A percentile compares a stretch with the other conserved stretches of the same genome.
These are phyloP conservation scores for Rutilus rutilus DNA, from an alignment of 2,113 vertebrate species.

Conservation along the genomic window DNA sequence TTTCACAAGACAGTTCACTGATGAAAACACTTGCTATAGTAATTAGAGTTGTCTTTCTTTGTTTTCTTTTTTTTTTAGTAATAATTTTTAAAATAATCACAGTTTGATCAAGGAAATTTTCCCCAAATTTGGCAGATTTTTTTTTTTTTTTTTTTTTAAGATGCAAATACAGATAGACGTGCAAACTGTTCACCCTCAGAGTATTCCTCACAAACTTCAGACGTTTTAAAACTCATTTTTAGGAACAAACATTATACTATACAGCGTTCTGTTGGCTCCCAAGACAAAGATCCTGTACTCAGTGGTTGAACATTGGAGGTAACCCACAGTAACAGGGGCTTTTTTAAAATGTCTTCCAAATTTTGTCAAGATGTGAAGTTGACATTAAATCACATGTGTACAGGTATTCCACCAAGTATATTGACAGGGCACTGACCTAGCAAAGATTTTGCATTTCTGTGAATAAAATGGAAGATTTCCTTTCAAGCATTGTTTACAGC, in stretches of 20 bases:
- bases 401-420: slow-evolving; percentile 38
- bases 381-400: slow-evolving; percentile 50
- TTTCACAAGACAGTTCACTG: slow-evolving; percentile 81
- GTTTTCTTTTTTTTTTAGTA: slow-evolving; percentile 59
- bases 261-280: slow-evolving; percentile 55
- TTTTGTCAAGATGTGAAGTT: slow-evolving; percentile 38
- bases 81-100: slow-evolving; percentile 72
- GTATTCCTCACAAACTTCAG: slow-evolving; percentile 69
- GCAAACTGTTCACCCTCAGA: slow-evolving; percentile 76
- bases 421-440: slow-evolving; percentile 47
- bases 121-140: slow-evolving; percentile 70
- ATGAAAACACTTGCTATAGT: slow-evolving; percentile 73
- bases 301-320: slow-evolving; percentile 34
- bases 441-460: slow-evolving; percentile 58
- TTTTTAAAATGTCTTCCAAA: slow-evolving; percentile 14
- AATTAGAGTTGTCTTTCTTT: slow-evolving; percentile 64
- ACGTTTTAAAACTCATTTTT: slow-evolving; percentile 50
- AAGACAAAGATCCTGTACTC: slow-evolving; percentile 49
- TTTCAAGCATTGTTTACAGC: slow-evolving; percentile 54
- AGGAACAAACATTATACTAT: slow-evolving; percentile 49
- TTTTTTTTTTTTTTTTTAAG: slow-evolving; percentile 69
- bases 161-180: slow-evolving; percentile 85
- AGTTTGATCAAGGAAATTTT: slow-evolving; percentile 77
- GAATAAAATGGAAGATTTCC: slow-evolving; percentile 58
- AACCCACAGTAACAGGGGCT: slow-evolving; percentile 35